phyloP scores from a whole-genome alignment of 2,888 invertebrate genomes.

The Philhelius pedissequus region DNA sequence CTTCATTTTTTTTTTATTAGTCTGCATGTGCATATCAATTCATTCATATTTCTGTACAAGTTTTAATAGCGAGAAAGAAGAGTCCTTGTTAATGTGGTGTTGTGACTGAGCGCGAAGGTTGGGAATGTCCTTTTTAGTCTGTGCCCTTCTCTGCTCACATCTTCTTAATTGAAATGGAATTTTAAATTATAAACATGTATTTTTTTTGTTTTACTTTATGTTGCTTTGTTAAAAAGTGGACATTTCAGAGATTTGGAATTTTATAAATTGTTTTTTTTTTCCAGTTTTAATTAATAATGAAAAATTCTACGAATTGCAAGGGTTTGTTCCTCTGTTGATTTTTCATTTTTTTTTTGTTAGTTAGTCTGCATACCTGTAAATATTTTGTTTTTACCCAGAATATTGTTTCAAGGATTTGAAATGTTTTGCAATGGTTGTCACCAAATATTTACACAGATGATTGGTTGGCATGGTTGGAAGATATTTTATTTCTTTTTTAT shows the following conservation, averaged over 20 bases:
- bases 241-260: constrained; percentile 16
- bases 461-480: background rate
- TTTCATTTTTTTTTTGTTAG: constrained; percentile 2
- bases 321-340: constrained; percentile 2
- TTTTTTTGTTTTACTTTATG: background rate
- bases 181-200: constrained; percentile 40
- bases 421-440: constrained; percentile 5
- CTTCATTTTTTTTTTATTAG: background rate
- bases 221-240: constrained; percentile 18
- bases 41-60: background rate
- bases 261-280: background rate
- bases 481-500: background rate
- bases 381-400: background rate
- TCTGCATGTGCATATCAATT: background rate
- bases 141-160: background rate
- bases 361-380: background rate
- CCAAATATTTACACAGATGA: constrained; percentile 18
- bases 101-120: background rate
- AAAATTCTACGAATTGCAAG: background rate
- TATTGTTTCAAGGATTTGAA: constrained; percentile 5
- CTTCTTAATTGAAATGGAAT: constrained; percentile 53
- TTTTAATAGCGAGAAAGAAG: background rate
- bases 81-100: background rate
- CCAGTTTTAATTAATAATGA: constrained; percentile 9
- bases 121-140: constrained; percentile 9